Evolutionary conservation across 1,140 invertebrate species (phyloP).

Genomic region (Colletes gigas): DNA sequence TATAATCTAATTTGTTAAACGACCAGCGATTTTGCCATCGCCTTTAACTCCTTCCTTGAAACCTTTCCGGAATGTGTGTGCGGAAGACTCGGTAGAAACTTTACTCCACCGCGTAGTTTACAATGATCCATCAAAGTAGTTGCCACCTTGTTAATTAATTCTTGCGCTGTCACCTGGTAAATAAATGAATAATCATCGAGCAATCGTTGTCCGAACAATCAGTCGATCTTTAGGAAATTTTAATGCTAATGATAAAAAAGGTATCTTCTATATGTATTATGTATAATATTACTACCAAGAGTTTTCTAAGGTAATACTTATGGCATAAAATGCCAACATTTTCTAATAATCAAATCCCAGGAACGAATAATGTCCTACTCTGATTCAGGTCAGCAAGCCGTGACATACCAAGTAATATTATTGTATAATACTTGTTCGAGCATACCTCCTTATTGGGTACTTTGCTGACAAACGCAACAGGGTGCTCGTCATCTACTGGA

Average conservation of each 20-base stretch:
- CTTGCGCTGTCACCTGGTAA: constrained; percentile 63
- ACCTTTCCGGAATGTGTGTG: constrained; percentile 80
- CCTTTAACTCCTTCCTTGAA: constrained; percentile 61
- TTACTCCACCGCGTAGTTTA: constrained; percentile 78
- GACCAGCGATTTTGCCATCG: constrained; percentile 54
- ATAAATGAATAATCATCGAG: background rate
- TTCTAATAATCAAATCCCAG: no score
- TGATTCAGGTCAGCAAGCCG: background rate
- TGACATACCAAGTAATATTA: no score
- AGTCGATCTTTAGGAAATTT: background rate
- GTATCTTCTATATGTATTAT: no score
- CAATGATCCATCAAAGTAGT: constrained; percentile 53
- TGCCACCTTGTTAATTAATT: constrained; percentile 57
- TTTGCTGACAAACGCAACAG: constrained; percentile 81
- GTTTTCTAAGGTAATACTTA: no score
- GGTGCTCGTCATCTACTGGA: constrained; percentile 80
- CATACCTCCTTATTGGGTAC: constrained; percentile 32
- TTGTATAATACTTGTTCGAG: background rate
- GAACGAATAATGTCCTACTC: background rate
- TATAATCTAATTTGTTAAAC: no score
- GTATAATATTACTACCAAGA: no score
- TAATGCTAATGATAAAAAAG: no score
- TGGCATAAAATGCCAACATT: no score
- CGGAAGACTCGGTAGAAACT: constrained; percentile 80
- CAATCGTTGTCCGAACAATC: background rate